Conservation (phyloP, 2,797 vertebrate genomes). For the Thamnophis elegans region DNA sequence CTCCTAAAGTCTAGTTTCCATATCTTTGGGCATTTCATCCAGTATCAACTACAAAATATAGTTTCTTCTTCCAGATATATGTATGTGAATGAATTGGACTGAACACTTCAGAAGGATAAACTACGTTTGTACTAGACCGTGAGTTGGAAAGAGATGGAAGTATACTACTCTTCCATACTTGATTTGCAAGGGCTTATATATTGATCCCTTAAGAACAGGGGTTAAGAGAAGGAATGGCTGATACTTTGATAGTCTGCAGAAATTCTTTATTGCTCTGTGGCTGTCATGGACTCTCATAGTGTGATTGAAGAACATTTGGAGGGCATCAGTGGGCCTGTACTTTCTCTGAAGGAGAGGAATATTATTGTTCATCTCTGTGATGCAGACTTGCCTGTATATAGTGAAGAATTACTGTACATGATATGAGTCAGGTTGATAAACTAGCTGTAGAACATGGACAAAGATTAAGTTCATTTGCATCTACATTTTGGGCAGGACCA, state of each 20-base stretch:
- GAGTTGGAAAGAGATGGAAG: not conserved
- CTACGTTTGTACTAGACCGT: not conserved
- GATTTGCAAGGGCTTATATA: not conserved
- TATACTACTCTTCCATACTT: not conserved
- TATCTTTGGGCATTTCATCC: not conserved
- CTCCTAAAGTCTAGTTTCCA: not conserved
- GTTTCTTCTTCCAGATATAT: not conserved
- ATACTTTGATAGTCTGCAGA: not conserved
- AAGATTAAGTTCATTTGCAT: not conserved
- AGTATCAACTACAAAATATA: not conserved
- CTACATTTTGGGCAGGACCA: not conserved
- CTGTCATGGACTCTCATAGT: not conserved
- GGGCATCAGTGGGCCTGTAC: too few species aligned
- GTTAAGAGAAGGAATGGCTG: not conserved
- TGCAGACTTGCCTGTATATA: not conserved
- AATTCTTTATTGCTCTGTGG: not conserved
- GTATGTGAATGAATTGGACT: not conserved
- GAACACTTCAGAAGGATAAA: not conserved
- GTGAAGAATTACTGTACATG: not conserved
- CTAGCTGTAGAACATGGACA: not conserved
- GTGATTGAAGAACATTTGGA: not conserved
- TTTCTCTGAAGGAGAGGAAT: not conserved
- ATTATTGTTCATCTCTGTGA: not conserved
- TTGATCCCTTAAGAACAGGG: not conserved
- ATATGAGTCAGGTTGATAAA: not conserved